phyloP scores from a whole-genome alignment of 2,888 invertebrate genomes.

The Heliconius charithonia region DNA sequence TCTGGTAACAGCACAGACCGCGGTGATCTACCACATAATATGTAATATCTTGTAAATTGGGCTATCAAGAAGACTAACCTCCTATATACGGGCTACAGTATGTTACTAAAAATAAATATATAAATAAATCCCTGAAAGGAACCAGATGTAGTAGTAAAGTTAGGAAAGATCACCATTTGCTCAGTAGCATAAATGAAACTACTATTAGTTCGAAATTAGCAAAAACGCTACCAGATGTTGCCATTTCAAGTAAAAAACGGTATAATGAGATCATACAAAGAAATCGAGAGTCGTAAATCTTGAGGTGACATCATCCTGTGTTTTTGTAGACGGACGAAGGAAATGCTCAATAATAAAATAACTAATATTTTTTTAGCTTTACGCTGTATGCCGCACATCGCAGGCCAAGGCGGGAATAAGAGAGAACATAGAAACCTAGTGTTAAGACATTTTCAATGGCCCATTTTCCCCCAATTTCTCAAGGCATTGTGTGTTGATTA shows the following conservation, averaged over 20 bases:
- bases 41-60: too few relatives aligned
- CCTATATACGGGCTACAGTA: neutral
- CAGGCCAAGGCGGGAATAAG: neutral
- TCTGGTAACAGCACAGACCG: too few relatives aligned
- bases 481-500: too few relatives aligned
- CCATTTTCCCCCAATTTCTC: too few relatives aligned
- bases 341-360: neutral
- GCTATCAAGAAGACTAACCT: neutral
- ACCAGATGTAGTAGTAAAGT: neutral
- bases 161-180: neutral
- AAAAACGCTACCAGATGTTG: slow-evolving; percentile 30
- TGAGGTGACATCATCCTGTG: slow-evolving; percentile 39
- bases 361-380: neutral
- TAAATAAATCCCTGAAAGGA: neutral
- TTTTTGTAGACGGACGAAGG: slow-evolving; percentile 30
- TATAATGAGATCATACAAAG: slow-evolving; percentile 44
- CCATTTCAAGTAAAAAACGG: slow-evolving; percentile 25
- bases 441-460: too few relatives aligned
- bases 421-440: too few relatives aligned
- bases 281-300: slow-evolving; percentile 41
- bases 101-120: neutral
- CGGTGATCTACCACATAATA: too few relatives aligned
- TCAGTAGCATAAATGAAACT: slow-evolving; percentile 13
- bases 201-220: slow-evolving; percentile 20
- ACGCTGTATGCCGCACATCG: neutral